These are phyloP conservation scores for Argyresthia goedartella DNA, from an alignment of 2,888 invertebrate species.

Conservation along the genomic window DNA sequence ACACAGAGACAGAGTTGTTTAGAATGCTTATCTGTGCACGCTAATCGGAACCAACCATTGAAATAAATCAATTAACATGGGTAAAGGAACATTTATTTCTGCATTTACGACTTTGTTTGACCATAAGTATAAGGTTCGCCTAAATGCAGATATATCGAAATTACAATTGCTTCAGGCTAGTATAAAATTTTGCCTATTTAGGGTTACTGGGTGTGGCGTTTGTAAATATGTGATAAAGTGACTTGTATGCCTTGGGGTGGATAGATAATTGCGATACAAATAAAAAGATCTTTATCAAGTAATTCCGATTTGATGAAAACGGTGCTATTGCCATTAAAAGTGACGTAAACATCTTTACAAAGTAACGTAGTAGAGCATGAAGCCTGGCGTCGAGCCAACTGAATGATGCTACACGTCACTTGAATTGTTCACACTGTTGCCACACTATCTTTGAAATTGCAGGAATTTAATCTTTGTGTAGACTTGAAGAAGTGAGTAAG, in stretches of 20 bases:
- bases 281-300: too few relatives aligned
- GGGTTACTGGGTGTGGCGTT: too few relatives aligned
- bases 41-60: background rate
- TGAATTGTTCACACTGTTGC: background rate
- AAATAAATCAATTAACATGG: background rate
- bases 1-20: background rate
- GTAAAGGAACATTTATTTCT: background rate
- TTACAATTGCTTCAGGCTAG: too few relatives aligned
- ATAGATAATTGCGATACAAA: too few relatives aligned
- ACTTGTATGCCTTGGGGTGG: too few relatives aligned
- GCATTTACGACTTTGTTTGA: background rate
- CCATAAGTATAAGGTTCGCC: background rate
- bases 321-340: background rate
- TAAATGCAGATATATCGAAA: too few relatives aligned
- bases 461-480: too few relatives aligned
- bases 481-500: too few relatives aligned
- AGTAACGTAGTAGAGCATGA: background rate
- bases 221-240: too few relatives aligned
- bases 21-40: background rate
- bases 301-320: too few relatives aligned
- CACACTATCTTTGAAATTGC: background rate
- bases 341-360: background rate
- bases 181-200: too few relatives aligned
- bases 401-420: background rate
- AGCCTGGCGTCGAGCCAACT: conserved; percentile 1